A percentile compares a stretch with the other conserved stretches of the same genome.
Evolutionary conservation across 2,113 vertebrate species (phyloP).

Genomic region (Oncorhynchus keta): DNA sequence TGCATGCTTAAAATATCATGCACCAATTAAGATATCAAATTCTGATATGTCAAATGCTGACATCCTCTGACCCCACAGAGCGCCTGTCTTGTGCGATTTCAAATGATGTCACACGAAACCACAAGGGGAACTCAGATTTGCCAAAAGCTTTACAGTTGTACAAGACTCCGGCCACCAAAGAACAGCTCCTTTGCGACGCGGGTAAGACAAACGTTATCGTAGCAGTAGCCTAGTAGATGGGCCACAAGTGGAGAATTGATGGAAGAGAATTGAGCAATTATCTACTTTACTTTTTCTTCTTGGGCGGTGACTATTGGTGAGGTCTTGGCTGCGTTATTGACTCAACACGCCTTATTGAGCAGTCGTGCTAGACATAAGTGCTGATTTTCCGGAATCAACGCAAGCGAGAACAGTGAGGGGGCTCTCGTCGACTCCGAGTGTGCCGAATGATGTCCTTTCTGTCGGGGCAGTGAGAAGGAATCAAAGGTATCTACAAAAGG

Average conservation of each 20-base stretch:
- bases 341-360: slow-evolving; percentile 89
- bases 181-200: slow-evolving; percentile 76
- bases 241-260: slow-evolving; percentile 76
- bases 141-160: slow-evolving; percentile 81
- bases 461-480: slow-evolving; percentile 79
- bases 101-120: slow-evolving; percentile 87
- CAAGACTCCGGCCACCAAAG: slow-evolving; percentile 80
- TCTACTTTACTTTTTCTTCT: slow-evolving; percentile 86
- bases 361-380: slow-evolving; percentile 73
- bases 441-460: slow-evolving; percentile 69
- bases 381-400: slow-evolving; percentile 78
- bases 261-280: slow-evolving; percentile 92
- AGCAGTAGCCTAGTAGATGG: slow-evolving; percentile 59
- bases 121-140: slow-evolving; percentile 84
- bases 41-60: slow-evolving; percentile 3
- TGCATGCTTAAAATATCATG: not conserved
- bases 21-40: not conserved
- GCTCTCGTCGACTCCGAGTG: slow-evolving; percentile 77
- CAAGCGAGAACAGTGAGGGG: slow-evolving; percentile 76
- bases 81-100: slow-evolving; percentile 74
- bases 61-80: slow-evolving; percentile 58
- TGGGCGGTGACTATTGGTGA: slow-evolving; percentile 90
- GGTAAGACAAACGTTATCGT: slow-evolving; percentile 73
- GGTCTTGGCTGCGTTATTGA: slow-evolving; percentile 89
- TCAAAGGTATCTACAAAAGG: slow-evolving; percentile 64